Evolutionary conservation across 1,140 invertebrate species (phyloP), one percentile per base, ranked within the genome.

Genomic region (Leguminivora glycinivorella): DNA sequence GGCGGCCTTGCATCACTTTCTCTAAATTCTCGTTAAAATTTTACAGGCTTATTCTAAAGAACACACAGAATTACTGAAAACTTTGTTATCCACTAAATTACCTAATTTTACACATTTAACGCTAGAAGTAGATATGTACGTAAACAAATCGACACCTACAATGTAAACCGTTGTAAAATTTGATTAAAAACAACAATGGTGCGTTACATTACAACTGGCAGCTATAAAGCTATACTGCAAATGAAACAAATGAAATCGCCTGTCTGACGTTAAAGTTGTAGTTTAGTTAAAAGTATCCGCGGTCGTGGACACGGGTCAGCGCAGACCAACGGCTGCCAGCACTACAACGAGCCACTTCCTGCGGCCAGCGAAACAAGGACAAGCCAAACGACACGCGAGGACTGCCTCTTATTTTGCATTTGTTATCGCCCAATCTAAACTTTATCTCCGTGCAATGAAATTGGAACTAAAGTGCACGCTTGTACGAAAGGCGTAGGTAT

Each of bases 291-390:
- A 63, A 63, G 58, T 63, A 63, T 34, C 4, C 26, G 26, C 58
- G 58, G 71, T 68, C 76, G 68, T 76, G 82, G 80, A 74, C 82
- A 83, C 82, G 79, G 83, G 84, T 86, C 85, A 84, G 75, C 73
- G 79, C 77, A 22, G 47, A 19, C 47, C 47, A 22, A 52, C 47
- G 47, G 47, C 47, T 52, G 40, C 40, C 14, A 38, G 34, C 14
- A 38, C 75, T 75, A 82, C 85, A 88, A 88, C 76, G 78, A 88
- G 79, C 73, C 52, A 86, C 78, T 88, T 89, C 87, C 87, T 89
- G 85, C 75, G 82, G 71, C 70, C 71, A 77, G 75, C 72, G 73
- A 73, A 77, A 82, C 84, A 85, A 87, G 83, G 83, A 87, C 82
- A 77, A 67, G 67, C 58, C 75, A 75, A 70, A 76, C 75, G 77